Conservation (phyloP, 2,888 invertebrate genomes). For the Macaria liturata region DNA sequence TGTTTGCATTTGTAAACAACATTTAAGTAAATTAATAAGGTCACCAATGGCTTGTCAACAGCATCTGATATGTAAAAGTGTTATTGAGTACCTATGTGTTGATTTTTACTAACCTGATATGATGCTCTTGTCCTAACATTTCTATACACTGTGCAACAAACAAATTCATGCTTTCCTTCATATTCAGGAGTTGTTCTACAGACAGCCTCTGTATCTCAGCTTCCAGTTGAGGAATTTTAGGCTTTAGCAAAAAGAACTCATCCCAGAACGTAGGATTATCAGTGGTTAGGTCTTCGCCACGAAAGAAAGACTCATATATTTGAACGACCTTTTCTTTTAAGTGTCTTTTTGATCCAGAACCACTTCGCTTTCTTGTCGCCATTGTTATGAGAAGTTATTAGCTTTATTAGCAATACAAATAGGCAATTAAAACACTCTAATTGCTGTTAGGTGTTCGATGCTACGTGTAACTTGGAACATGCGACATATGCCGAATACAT, state of each 20-base stretch:
- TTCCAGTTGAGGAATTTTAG: constrained; percentile 92
- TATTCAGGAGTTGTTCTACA: constrained; percentile 88
- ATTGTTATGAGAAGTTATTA: constrained; percentile 54
- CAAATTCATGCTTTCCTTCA: constrained; percentile 92
- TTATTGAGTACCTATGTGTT: no score
- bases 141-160: constrained; percentile 94
- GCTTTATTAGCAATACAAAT: constrained; percentile 5
- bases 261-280: constrained; percentile 97
- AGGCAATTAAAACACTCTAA: neutral
- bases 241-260: constrained; percentile 96
- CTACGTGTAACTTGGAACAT: constrained; percentile 11
- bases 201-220: constrained; percentile 91
- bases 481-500: neutral
- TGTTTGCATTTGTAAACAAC: no score
- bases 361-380: constrained; percentile 92
- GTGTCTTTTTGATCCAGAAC: constrained; percentile 92
- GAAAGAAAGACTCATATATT: constrained; percentile 96
- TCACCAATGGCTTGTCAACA: no score
- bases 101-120: constrained; percentile 81
- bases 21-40: no score
- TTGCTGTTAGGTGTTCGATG: neutral
- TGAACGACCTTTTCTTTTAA: constrained; percentile 97
- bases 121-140: constrained; percentile 91
- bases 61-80: no score
- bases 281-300: constrained; percentile 93